Base-by-base conservation (phyloP, 2,888 invertebrate genomes). In the Netelia inedita region DNA sequence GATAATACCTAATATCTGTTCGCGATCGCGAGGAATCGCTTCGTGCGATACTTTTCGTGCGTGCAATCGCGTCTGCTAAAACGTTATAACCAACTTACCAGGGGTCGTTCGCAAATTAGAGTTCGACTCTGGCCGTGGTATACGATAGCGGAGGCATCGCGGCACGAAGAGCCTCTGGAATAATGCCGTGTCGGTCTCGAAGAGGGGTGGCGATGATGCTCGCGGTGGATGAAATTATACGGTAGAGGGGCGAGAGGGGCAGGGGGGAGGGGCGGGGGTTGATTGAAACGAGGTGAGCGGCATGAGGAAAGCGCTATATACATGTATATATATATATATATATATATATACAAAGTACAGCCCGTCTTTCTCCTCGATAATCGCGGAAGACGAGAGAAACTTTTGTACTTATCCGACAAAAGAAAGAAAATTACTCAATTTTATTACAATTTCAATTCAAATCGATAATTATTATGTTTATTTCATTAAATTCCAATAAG, bases 31-130 rank as follows among this genome's bases (percentile, higher is more conserved):
- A 35, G 35, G 75, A 66, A 59, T 50, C 55, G 53, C 19, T 75
- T 57, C 74, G 66, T 82, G 81, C 69, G 59, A 57, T 46, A 68
- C 28, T 41, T 23, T 23, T 41, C 50, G 83, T 78, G 85, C 82
- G 83, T 79, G 73, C 82, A 72, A 75, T 79, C 55, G 75, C 50
- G 14, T n/a, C 9, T 41, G 73, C 61, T 35, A 14, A 43, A 63
- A 69, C 74, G 83, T 71, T 66, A 76, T 79, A 71, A 68, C 71
- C 78, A 79, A 79, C 81, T 79, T 78, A 74, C 16, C 73, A 50
- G 57, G 66, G 66, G 50, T 63, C 35, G 80, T 74, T 80, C 74
- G 85, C 76, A 74, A 85, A 87, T 85, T 83, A 85, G 73, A 85
- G 72, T 86, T 86, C 72, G 79, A 75, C 81, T 81, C 16, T 66